Evolutionary conservation across 2,113 vertebrate species (phyloP).

Genomic region (Guaruba guarouba): DNA sequence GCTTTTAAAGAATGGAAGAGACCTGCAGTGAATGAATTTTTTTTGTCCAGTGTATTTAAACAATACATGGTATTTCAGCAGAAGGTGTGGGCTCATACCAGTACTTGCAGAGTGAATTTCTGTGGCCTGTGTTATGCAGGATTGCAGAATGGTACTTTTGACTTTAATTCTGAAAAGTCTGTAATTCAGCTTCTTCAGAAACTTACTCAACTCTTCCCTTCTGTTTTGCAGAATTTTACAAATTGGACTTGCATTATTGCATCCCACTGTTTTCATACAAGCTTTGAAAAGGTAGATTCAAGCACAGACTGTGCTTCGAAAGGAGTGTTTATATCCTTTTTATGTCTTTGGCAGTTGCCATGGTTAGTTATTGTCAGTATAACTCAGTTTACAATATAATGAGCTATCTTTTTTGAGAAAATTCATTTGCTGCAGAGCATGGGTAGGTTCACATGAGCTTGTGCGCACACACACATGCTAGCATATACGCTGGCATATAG

Average conservation of each 20-base stretch:
- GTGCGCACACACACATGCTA: fast-evolving
- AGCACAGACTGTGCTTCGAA: slow-evolving; percentile 12
- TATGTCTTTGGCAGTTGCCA: slow-evolving; percentile 20
- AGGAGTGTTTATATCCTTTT: neutral
- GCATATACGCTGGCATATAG: neutral
- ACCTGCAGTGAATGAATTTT: neutral
- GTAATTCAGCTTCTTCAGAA: neutral
- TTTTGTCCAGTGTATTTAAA: neutral
- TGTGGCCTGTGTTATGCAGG: neutral
- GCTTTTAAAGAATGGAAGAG: neutral
- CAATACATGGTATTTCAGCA: neutral
- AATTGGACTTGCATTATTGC: neutral
- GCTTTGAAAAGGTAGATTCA: slow-evolving; percentile 23
- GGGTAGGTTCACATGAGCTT: neutral
- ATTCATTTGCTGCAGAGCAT: neutral
- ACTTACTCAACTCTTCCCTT: neutral
- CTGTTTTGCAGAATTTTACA: neutral
- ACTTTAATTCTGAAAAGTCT: neutral
- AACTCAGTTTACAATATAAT: slow-evolving; percentile 1
- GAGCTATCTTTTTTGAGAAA: slow-evolving; percentile 23
- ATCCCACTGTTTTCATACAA: slow-evolving; percentile 23
- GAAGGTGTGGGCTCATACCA: neutral
- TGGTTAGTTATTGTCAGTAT: slow-evolving; percentile 13
- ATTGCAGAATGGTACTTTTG: neutral
- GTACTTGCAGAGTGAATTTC: neutral